These are phyloP conservation scores for Furcula furcula DNA, from an alignment of 2,888 invertebrate species.

Conservation along the genomic window DNA sequence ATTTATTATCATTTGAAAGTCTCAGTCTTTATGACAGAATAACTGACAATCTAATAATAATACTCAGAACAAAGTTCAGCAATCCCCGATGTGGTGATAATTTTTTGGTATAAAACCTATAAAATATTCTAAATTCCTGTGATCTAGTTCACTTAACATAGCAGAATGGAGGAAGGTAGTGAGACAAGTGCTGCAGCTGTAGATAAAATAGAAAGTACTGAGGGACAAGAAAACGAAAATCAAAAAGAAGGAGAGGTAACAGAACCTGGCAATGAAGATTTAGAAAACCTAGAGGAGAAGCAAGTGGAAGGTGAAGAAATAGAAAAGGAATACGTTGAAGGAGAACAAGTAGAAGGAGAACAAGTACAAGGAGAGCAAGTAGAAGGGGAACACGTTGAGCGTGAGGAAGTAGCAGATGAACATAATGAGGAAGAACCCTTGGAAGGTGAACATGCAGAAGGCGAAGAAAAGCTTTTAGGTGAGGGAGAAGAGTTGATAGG, in stretches of 20 bases:
- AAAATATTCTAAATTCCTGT: slow-evolving; percentile 25
- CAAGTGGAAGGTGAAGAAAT: background rate
- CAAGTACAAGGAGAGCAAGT: background rate
- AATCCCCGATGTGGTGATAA: slow-evolving; percentile 56
- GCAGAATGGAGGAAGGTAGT: slow-evolving; percentile 30
- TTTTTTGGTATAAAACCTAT: slow-evolving; percentile 43
- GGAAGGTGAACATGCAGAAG: background rate
- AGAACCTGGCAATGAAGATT: background rate
- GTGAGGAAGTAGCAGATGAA: slow-evolving; percentile 16
- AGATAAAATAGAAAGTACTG: slow-evolving; percentile 19
- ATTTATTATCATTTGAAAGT: slow-evolving; percentile 52
- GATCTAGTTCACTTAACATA: slow-evolving; percentile 1
- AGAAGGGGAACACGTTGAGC: slow-evolving; percentile 1
- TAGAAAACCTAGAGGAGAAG: background rate
- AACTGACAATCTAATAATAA: slow-evolving; percentile 56
- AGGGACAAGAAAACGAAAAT: slow-evolving; percentile 8
- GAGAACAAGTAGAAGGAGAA: background rate
- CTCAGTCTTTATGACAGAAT: slow-evolving; percentile 60
- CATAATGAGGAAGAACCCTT: slow-evolving; percentile 17
- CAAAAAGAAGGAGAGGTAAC: background rate
- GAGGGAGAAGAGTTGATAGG: slow-evolving; percentile 8
- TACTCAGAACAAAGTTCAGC: slow-evolving; percentile 50
- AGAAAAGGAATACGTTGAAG: background rate
- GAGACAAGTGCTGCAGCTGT: slow-evolving; percentile 19
- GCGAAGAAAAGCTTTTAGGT: slow-evolving; percentile 5